phyloP scores from a whole-genome alignment of 1,140 invertebrate species.

The Drosophila arizonae region DNA sequence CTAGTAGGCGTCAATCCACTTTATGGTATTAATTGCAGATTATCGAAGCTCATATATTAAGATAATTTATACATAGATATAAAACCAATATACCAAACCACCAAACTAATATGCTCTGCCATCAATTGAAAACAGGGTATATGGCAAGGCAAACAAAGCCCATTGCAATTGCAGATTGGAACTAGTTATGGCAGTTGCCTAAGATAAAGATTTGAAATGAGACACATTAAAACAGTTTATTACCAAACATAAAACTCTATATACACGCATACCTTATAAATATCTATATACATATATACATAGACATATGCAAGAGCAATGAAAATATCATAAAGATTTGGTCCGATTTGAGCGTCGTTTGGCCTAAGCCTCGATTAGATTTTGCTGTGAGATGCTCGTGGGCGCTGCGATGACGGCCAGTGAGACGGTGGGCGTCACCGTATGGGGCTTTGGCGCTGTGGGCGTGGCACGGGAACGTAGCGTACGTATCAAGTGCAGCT shows the following conservation, averaged over 20 bases:
- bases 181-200: not conserved
- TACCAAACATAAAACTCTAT: conserved; percentile 3
- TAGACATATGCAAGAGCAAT: not conserved
- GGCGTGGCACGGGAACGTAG: not conserved
- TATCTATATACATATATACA: not conserved
- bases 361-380: conserved; percentile 50
- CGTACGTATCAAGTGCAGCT: conserved; percentile 37
- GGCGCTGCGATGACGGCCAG: conserved; percentile 11
- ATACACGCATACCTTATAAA: not conserved
- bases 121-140: not conserved
- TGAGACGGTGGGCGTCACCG: conserved; percentile 16
- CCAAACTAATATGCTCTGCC: not conserved
- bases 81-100: too few species aligned
- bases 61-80: too few species aligned
- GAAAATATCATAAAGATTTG: not conserved
- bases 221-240: not conserved
- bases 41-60: too few species aligned
- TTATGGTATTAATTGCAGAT: too few species aligned
- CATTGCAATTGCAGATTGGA: not conserved
- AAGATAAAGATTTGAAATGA: conserved; percentile 1
- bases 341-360: not conserved
- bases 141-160: not conserved
- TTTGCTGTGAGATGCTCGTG: conserved; percentile 59
- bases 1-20: too few species aligned
- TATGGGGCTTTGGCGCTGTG: not conserved